Evolutionary conservation across 2,888 invertebrate genomes (phyloP), one percentile per base, ranked within the genome.

Genomic region (Cremastinae sp.): DNA sequence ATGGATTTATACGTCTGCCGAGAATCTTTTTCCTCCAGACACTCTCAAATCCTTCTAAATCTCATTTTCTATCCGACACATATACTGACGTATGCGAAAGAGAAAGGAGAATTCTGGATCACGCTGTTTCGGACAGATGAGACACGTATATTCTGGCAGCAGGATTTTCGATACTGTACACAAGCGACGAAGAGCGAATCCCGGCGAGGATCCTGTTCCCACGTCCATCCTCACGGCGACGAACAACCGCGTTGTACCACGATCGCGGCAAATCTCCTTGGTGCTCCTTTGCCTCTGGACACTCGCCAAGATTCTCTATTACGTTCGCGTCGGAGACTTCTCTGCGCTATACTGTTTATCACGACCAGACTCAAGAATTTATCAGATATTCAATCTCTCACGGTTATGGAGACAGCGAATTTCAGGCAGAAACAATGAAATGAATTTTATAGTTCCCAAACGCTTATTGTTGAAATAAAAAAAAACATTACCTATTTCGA

Each of bases 281-380:
- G 5, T 28, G 28, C 28, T 28, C 28, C 56, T 62, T 74, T 43
- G 66, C 74, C 28, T 58, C 75, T 87, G 87, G 87, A 85, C 79
- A 81, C 53, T 68, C 77, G 87, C 87, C 87, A 87, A 86, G 79
- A 83, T 62, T 80, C 85, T 85, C 85, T 83, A 84, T 87, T 86
- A 83, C 82, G 82, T 85, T 83, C 80, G 14, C 82, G 80, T 82
- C 79, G 55, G 22, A 76, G 78, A 66, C 72, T 58, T 72, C 58
- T 18, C 61, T 66, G 20, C 53, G 53, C 53, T 53, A 66, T 64
- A 14, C 39, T 43, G 53, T 35, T 61, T 61, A 41, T 41, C 39
- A 56, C 80, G 75, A 74, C 58, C 75, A 74, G 72, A 68, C 76
- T 73, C 66, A 56, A 78, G 70, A 81, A 84, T 83, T 84, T 83